These are phyloP conservation scores for Gyrodactylus bullatarudis DNA, from an alignment of 1,140 invertebrate genomes.

Conservation along the genomic window DNA sequence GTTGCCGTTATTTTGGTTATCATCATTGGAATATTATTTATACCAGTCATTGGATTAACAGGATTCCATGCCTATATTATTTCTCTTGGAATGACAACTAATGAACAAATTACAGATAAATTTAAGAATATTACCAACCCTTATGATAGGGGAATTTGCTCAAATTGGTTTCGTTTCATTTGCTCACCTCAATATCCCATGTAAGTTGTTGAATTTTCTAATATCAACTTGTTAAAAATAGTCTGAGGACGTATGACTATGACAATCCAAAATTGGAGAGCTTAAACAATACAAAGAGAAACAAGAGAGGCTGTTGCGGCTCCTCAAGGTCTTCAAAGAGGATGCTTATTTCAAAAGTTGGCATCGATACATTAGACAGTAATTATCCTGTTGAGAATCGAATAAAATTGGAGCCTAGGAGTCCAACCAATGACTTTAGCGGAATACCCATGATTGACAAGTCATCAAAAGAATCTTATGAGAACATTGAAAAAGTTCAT, in stretches of 20 bases:
- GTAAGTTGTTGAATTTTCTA: no score
- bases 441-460: no score
- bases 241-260: not conserved
- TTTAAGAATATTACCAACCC: not conserved
- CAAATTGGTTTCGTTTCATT: not conserved
- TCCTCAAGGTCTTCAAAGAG: not conserved
- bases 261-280: not conserved
- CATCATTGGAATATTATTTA: not conserved
- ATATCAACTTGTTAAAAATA: no score
- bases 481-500: no score
- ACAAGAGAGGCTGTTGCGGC: not conserved
- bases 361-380: not conserved
- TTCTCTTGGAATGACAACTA: not conserved
- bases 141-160: not conserved
- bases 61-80: not conserved
- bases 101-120: slow-evolving; percentile 1
- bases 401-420: not conserved
- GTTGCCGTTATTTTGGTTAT: not conserved
- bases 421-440: not conserved
- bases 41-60: slow-evolving; percentile 1
- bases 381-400: no score
- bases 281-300: not conserved
- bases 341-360: not conserved
- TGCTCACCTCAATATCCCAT: not conserved
- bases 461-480: no score